phyloP scores from a whole-genome alignment of 2,113 vertebrate species.

The Pantherophis guttatus region DNA sequence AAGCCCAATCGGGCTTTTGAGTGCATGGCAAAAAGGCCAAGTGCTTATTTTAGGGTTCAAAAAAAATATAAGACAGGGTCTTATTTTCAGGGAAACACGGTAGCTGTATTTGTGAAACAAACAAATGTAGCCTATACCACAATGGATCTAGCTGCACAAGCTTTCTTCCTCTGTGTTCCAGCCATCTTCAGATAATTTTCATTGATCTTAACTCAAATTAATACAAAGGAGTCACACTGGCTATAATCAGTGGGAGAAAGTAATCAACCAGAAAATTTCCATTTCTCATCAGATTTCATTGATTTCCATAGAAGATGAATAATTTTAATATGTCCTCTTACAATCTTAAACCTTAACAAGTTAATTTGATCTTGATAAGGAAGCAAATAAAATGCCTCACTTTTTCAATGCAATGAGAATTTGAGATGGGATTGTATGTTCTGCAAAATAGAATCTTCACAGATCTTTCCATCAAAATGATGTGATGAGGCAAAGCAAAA shows the following conservation, averaged over 20 bases:
- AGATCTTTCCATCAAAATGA: background rate
- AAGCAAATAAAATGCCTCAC: background rate
- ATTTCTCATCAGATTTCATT: background rate
- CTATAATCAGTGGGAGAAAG: background rate
- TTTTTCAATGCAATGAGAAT: background rate
- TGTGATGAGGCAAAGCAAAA: background rate
- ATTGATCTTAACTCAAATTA: background rate
- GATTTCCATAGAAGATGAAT: background rate
- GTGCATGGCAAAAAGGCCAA: too few relatives aligned
- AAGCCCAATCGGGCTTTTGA: too few relatives aligned
- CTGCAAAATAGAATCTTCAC: background rate
- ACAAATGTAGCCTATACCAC: background rate
- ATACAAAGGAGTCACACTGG: background rate
- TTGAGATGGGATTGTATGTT: background rate
- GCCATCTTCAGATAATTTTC: background rate
- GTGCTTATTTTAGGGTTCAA: too few relatives aligned
- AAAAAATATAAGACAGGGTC: too few relatives aligned
- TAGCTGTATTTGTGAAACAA: background rate
- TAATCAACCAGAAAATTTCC: background rate
- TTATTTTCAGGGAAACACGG: too few relatives aligned
- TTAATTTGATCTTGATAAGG: background rate
- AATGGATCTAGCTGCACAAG: background rate
- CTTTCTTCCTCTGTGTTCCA: background rate
- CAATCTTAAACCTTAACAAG: background rate
- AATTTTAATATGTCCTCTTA: background rate